A percentile compares a stretch with the other conserved stretches of the same genome.
These are phyloP conservation scores for Platygyra sinensis DNA, from an alignment of 64 coral and sea anemone genomes.

Conservation along the genomic window DNA sequence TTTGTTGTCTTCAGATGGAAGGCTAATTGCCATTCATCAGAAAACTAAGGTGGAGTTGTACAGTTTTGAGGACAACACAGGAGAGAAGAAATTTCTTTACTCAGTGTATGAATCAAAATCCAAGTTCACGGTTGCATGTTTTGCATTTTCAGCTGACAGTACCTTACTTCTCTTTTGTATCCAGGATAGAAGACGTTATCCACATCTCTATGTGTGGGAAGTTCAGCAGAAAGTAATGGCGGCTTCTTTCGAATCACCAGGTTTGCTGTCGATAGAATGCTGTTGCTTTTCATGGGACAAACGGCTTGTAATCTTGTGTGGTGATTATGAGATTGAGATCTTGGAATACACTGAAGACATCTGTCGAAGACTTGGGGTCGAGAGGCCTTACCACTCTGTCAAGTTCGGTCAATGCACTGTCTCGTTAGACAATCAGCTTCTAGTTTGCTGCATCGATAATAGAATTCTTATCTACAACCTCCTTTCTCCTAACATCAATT, in stretches of 20 bases:
- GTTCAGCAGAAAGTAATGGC: neutral
- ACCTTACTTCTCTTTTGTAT: constrained; percentile 9
- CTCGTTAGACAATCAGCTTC: constrained; percentile 3
- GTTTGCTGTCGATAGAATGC: neutral
- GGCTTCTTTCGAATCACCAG: neutral
- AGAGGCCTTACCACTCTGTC: neutral
- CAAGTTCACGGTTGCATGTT: neutral
- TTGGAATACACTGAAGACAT: neutral
- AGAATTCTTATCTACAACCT: constrained; percentile 21
- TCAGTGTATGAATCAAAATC: neutral
- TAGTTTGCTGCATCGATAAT: constrained; percentile 48
- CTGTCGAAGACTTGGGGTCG: neutral
- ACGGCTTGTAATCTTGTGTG: neutral
- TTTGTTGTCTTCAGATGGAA: neutral
- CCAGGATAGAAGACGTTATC: neutral
- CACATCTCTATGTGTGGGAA: constrained; percentile 2
- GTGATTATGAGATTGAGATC: constrained; percentile 3
- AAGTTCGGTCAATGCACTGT: constrained; percentile 18
- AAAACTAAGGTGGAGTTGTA: neutral
- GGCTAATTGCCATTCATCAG: neutral
- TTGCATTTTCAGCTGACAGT: too few species aligned
- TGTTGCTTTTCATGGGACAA: neutral
- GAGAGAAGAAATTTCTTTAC: too few species aligned
- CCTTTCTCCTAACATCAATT: neutral
- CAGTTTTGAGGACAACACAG: too few species aligned